Evolutionary conservation across 2,797 vertebrate species (phyloP).

Genomic region (Leontocebus nigricollis): DNA sequence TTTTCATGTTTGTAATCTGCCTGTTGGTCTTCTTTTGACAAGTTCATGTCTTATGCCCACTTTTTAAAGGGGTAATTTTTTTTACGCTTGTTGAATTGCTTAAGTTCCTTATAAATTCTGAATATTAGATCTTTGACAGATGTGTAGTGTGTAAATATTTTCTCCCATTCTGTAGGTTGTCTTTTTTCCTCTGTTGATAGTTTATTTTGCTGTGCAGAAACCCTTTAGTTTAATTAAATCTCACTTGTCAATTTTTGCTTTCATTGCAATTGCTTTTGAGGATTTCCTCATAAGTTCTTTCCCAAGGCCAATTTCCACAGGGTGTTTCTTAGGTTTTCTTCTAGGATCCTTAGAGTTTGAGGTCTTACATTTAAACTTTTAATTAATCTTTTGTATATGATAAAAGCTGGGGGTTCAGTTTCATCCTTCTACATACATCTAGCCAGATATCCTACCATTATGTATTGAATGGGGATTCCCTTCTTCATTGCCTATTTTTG

Average conservation of each 20-base stretch:
- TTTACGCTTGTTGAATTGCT: not conserved
- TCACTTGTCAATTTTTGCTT: not conserved
- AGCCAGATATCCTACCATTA: not conserved
- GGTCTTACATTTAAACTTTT: not conserved
- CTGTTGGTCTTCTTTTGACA: not conserved
- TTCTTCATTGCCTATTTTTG: not conserved
- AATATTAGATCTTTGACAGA: not conserved
- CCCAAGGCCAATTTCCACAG: not conserved
- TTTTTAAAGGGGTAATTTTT: not conserved
- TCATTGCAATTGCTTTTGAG: not conserved
- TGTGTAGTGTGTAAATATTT: not conserved
- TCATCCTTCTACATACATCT: not conserved
- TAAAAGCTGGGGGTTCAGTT: not conserved
- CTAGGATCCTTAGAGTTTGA: not conserved
- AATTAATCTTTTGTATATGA: not conserved
- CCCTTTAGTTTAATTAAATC: not conserved
- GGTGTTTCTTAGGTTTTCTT: not conserved
- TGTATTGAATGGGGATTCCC: not conserved
- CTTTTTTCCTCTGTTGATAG: not conserved
- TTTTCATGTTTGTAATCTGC: not conserved
- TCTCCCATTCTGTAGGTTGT: not conserved
- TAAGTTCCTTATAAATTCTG: not conserved
- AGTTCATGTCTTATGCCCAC: not conserved
- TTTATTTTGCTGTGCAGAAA: not conserved
- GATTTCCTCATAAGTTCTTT: not conserved